A percentile compares a stretch with the other conserved stretches of the same genome.
Conservation (phyloP, 2,888 invertebrate genomes). For the Sicus ferrugineus region DNA sequence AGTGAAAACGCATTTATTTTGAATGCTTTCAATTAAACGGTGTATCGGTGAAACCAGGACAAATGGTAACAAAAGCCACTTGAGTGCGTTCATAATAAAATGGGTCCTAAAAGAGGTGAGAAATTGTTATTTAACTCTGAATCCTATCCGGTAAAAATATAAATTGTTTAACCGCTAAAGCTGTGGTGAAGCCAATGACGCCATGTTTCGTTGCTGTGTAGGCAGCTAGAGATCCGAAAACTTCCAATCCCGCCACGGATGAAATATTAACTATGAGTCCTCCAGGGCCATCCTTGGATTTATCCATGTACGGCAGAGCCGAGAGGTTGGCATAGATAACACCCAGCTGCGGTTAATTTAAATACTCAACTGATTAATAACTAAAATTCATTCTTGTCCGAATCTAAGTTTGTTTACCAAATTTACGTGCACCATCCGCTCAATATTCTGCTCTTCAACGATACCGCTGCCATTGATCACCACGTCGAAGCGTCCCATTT, state of each 20-base stretch:
- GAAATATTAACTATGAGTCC: conserved; percentile 56
- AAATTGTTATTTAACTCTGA: neutral
- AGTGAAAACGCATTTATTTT: conserved; percentile 22
- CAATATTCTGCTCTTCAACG: conserved; percentile 42
- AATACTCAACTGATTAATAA: neutral
- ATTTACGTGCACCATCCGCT: conserved; percentile 48
- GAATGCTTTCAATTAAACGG: conserved; percentile 32
- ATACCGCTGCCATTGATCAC: conserved; percentile 48
- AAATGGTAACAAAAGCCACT: conserved; percentile 51
- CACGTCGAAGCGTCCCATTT: conserved; percentile 45
- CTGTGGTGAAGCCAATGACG: conserved; percentile 52
- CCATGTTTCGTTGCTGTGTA: conserved; percentile 56
- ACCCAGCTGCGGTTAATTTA: conserved; percentile 54
- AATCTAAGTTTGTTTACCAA: conserved; percentile 62
- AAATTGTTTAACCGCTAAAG: conserved; percentile 46
- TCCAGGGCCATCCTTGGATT: conserved; percentile 54
- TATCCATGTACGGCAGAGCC: conserved; percentile 55
- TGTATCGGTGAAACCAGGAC: conserved; percentile 53
- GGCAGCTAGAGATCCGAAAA: conserved; percentile 42
- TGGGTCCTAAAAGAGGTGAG: conserved; percentile 42
- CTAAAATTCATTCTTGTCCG: neutral
- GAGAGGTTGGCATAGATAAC: conserved; percentile 56
- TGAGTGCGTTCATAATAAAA: conserved; percentile 45
- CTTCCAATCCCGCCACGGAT: conserved; percentile 45
- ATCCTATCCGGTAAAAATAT: neutral